Conservation (phyloP, 2,888 invertebrate genomes). For the Troides helena region DNA sequence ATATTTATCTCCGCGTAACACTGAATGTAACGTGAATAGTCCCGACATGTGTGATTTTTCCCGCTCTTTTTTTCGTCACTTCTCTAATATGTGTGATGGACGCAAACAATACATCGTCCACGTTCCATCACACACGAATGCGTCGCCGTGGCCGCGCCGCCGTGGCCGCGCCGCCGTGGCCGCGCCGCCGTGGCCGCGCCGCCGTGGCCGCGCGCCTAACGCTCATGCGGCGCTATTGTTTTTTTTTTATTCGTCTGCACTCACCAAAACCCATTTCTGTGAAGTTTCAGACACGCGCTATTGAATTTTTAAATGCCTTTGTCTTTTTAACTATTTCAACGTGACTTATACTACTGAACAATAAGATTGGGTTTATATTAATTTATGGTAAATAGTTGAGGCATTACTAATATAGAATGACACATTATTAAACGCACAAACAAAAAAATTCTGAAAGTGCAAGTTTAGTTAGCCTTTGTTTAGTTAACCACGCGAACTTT, state of each 20-base stretch:
- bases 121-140: constrained; percentile 21
- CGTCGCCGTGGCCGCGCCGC: constrained; percentile 7
- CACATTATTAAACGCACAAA: too few relatives aligned
- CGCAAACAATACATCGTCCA: constrained; percentile 19
- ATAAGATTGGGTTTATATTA: too few relatives aligned
- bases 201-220: constrained; percentile 4
- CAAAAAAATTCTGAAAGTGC: too few relatives aligned
- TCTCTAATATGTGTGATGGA: constrained; percentile 13
- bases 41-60: neutral
- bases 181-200: constrained; percentile 7
- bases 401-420: too few relatives aligned
- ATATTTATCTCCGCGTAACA: too few relatives aligned
- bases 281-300: constrained; percentile 11
- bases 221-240: constrained; percentile 24
- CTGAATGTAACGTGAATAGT: too few relatives aligned
- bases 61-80: constrained; percentile 10
- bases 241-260: constrained; percentile 9
- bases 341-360: too few relatives aligned
- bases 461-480: too few relatives aligned
- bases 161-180: neutral
- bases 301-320: constrained; percentile 20
- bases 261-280: constrained; percentile 15
- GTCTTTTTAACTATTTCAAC: constrained; percentile 5
- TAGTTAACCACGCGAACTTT: too few relatives aligned
- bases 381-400: too few relatives aligned